Evolutionary conservation across 2,888 invertebrate genomes (phyloP), one percentile per base, ranked within the genome.

Genomic region (Palloptera scutellata): DNA sequence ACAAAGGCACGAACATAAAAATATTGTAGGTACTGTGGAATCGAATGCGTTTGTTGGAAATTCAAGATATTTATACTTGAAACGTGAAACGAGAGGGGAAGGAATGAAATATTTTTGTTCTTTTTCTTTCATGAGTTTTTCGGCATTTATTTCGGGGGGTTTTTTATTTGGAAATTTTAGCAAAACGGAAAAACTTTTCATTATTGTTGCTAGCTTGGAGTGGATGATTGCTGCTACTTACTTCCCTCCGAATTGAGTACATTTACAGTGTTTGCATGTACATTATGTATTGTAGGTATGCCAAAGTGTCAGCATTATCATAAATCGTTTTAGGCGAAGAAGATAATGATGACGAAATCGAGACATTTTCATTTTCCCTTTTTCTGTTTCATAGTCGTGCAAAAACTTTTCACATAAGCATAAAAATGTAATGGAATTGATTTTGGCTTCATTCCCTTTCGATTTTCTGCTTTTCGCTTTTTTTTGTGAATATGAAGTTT

Each of bases 221-320:
- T 4, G 9, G 43, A 54, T 17, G 40, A 10, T 52, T 17, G 19
- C 52, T 17, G 52, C 30, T 30, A 30, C 6, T 30, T 30, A 30
- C 30, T 30, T 30, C 30, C 30, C 2, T 30, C 30, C 30, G 30
- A 30, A 30, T 30, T 2, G 3, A 30, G 30, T 30, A 30, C 30
- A 30, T 30, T 30, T 6, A 4, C n/a, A n/a, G n/a, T n/a, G n/a
- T n/a, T n/a, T n/a, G n/a, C 11, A 6, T 52, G 15, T 8, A 17
- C 19, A 1, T 52, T n/a, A n/a, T n/a, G n/a, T n/a, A n/a, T 17
- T 15, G 9, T 52, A n/a, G 19, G 73, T 70, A 78, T 77, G 69
- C 78, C 6, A 43, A 79, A 77, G 78, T 79, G 78, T 79, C 75
- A 73, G 79, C 76, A 79, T 78, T 78, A 78, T 78, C 78, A 75